Evolutionary conservation across 2,113 vertebrate genomes (phyloP).

Genomic region (Rhinoderma darwinii): DNA sequence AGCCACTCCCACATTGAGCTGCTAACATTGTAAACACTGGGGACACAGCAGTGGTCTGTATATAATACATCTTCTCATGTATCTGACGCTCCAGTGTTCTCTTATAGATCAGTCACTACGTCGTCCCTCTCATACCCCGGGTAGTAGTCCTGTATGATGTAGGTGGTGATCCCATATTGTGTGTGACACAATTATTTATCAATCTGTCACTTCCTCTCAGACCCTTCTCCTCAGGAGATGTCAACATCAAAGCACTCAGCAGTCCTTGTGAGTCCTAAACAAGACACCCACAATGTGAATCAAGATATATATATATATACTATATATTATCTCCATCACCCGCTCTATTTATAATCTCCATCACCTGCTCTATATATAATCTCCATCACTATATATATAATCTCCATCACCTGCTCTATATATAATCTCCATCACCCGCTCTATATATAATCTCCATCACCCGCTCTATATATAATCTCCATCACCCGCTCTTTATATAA

Average conservation of each 20-base stretch:
- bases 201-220: conserved; percentile 15
- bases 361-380: neutral
- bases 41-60: no score
- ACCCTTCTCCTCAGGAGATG: neutral
- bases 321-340: neutral
- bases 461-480: no score
- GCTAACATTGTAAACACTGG: no score
- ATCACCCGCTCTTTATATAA: no score
- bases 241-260: conserved; percentile 22
- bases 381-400: neutral
- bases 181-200: neutral
- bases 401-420: neutral
- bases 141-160: no score
- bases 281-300: neutral
- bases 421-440: neutral
- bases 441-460: neutral
- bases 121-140: no score
- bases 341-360: neutral
- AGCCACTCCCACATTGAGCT: neutral
- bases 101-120: no score
- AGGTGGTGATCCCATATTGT: no score
- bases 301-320: no score
- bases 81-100: no score
- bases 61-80: no score
- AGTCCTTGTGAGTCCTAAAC: neutral